Conservation (phyloP, 2,888 invertebrate genomes). For the Schizotus pectinicornis region DNA sequence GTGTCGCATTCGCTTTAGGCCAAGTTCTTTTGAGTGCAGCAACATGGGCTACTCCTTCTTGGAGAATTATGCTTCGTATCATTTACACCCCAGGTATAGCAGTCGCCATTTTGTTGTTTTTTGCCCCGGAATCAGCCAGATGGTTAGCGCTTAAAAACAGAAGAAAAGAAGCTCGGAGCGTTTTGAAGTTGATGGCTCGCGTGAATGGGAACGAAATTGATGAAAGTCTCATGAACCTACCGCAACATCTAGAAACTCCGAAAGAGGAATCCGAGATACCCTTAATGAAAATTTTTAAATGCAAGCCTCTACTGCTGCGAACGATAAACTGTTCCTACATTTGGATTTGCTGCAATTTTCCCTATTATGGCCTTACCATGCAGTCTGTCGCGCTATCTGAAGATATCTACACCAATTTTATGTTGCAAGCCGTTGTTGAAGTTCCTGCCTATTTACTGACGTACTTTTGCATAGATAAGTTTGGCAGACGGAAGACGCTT, state of each 20-base stretch:
- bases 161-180: constrained; percentile 61
- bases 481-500: constrained; percentile 69
- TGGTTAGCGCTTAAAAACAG: constrained; percentile 72
- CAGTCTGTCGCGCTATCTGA: constrained; percentile 77
- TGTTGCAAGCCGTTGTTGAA: constrained; percentile 68
- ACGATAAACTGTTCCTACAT: constrained; percentile 70
- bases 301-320: constrained; percentile 62
- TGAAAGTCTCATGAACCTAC: constrained; percentile 61
- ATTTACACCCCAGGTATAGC: constrained; percentile 73
- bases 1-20: constrained; percentile 70
- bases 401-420: constrained; percentile 76
- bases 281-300: constrained; percentile 59
- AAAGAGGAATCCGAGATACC: constrained; percentile 32
- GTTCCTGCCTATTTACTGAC: constrained; percentile 74
- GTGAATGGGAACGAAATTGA: constrained; percentile 66
- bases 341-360: constrained; percentile 77
- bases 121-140: constrained; percentile 72
- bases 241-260: constrained; percentile 42
- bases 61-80: constrained; percentile 67
- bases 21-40: constrained; percentile 67
- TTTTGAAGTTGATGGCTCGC: constrained; percentile 66
- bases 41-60: constrained; percentile 68
- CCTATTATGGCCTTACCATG: constrained; percentile 79
- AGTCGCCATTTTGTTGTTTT: constrained; percentile 69
- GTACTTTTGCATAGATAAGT: constrained; percentile 66